Base-by-base conservation (phyloP, 2,797 vertebrate genomes). In the Ctenopoma kingsleyae region DNA sequence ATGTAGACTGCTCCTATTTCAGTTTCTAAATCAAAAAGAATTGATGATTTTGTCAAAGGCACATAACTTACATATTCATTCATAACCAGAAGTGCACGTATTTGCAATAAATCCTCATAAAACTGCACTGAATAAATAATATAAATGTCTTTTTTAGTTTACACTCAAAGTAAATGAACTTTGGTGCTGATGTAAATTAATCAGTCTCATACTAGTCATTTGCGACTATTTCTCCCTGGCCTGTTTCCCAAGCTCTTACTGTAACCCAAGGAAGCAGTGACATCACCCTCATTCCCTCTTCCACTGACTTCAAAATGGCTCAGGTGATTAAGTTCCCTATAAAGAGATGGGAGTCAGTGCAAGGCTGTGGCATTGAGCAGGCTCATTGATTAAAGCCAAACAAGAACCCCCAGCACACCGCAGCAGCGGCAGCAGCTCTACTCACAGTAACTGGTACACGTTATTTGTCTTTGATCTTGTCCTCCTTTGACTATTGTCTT, bases 271-370 rank as follows among this genome's bases (percentile, higher is more conserved):
- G 59, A 87, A 82, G 83, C 59, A 23, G 76, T 92, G 92, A 92
- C 86, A 91, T 92, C 91, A 92, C 78, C 80, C 80, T 74, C 79
- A 74, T 78, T 89, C 71, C 78, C 82, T 69, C 79, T 86, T 49
- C 48, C 69, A 67, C 64, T 81, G 76, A 71, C 81, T 90, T 90
- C 47, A 72, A 87, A 91, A 85, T 81, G 84, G 83, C 71, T 70
- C 83, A 91, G 89, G 90, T 92, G 90, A 92, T 93, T 90, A 92
- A 89, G 78, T 86, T 90, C 82, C 78, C 83, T 51, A 86, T 90
- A 87, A 88, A 85, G 83, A 81, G 81, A 90, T 76, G 75, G 79
- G 81, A 89, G 85, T 85, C 84, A 68, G 78, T 62, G 79, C 75
- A 80, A 87, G 90, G 89, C 84, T 83, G 51, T 66, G 71, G 83